Base-by-base conservation (phyloP, 1,140 invertebrate genomes). In the Drosophila baimaii region DNA sequence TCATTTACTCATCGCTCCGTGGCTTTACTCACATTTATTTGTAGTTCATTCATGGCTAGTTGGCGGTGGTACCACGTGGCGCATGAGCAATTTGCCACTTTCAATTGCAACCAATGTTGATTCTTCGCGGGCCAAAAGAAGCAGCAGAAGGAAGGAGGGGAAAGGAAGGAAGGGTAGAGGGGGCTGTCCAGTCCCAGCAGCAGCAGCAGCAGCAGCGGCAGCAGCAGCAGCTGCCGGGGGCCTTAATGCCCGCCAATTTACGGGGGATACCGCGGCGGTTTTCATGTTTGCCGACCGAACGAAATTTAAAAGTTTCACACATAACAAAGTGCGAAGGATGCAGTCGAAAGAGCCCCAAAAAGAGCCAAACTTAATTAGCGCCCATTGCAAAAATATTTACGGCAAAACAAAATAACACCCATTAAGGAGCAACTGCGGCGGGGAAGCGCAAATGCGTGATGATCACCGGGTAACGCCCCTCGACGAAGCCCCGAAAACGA, bases 391-490 rank as follows among this genome's bases (percentile, higher is more conserved):
- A 89, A 89, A 89, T 89, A 89, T 89, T 89, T 89, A 89, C 84
- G 80, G 84, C 84, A 81, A 89, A 84, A 89, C 84, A 89, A 89
- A 89, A 89, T 89, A 90, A 90, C 88, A 90, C 88, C 88, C 88
- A 90, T 90, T 90, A 90, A 90, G 85, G 44, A 43, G 59, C 19
- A 1, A n/a, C 21, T 6, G 51, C 29, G 25, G 46, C 39, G 65
- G 64, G 58, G 25, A 21, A 79, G 81, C 77, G 88, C 84, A 90
- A 90, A 90, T 90, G 89, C 89, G 89, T 90, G 89, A 90, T 90
- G 89, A 90, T 90, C 89, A 90, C 84, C 83, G 78, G 89, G 89
- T 81, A 90, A 90, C 89, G 88, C 88, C 88, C 88, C 81, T 86
- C 47, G 75, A 74, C 70, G 84, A 83, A 84, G 61, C 39, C 73